Evolutionary conservation across 2,888 invertebrate species (phyloP).

Genomic region (Dorcus hopei): DNA sequence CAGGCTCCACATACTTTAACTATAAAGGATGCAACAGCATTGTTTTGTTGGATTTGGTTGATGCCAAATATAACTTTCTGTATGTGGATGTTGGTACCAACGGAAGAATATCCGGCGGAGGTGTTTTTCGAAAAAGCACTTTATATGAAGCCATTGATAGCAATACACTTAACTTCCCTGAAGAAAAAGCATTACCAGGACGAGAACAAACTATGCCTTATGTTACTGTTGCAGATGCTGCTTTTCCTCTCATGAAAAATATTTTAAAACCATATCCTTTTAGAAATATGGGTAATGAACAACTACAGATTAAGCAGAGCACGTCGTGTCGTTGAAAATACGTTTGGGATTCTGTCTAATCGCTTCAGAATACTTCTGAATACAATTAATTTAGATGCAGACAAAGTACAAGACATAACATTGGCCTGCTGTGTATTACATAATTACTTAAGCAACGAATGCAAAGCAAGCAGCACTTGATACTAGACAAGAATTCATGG

Average conservation of each 20-base stretch:
- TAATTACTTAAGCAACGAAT: not conserved
- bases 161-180: constrained; percentile 1
- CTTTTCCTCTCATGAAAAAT: not conserved
- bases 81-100: constrained; percentile 31
- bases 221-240: constrained; percentile 3
- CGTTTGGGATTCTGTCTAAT: constrained; percentile 8
- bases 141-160: not conserved
- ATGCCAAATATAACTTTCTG: constrained; percentile 30
- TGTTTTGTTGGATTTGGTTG: constrained; percentile 30
- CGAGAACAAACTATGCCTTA: not conserved
- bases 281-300: not conserved
- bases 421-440: not conserved
- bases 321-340: constrained; percentile 6
- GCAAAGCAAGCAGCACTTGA: too few species aligned
- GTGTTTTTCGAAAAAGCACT: constrained; percentile 2
- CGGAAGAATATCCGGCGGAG: constrained; percentile 32
- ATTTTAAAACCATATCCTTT: constrained; percentile 1
- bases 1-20: constrained; percentile 31
- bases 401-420: not conserved
- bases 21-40: constrained; percentile 31
- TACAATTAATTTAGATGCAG: constrained; percentile 1
- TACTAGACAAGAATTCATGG: too few species aligned
- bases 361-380: constrained; percentile 3
- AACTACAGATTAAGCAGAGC: constrained; percentile 6
- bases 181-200: constrained; percentile 1